phyloP scores from a whole-genome alignment of 1,140 invertebrate genomes.

The Atta colombica region DNA sequence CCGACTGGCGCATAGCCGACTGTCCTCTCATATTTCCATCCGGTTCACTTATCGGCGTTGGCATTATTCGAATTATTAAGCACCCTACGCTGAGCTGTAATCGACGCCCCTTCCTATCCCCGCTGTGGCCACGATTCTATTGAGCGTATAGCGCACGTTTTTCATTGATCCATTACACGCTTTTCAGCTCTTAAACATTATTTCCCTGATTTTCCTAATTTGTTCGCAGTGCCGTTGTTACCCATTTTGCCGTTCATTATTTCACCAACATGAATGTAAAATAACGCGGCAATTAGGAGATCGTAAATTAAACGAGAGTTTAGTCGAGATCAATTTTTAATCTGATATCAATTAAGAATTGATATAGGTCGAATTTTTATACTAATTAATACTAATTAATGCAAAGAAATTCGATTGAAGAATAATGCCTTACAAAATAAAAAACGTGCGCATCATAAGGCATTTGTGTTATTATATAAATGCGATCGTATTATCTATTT shows the following conservation, averaged over 20 bases:
- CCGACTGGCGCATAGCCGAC: slow-evolving; percentile 37
- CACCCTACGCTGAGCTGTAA: slow-evolving; percentile 42
- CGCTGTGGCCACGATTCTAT: background rate
- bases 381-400: slow-evolving; percentile 16
- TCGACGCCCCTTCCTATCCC: slow-evolving; percentile 20
- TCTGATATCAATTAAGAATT: slow-evolving; percentile 10
- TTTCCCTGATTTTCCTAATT: background rate
- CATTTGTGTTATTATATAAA: background rate
- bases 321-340: background rate
- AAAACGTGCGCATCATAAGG: background rate
- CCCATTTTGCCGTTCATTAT: slow-evolving; percentile 25
- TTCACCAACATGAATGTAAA: slow-evolving; percentile 14
- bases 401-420: background rate
- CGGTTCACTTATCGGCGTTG: slow-evolving; percentile 71
- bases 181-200: slow-evolving; percentile 56
- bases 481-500: background rate
- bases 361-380: background rate
- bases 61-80: slow-evolving; percentile 75
- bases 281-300: slow-evolving; percentile 46
- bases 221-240: background rate
- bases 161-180: slow-evolving; percentile 46
- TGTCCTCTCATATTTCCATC: slow-evolving; percentile 71
- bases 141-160: slow-evolving; percentile 15
- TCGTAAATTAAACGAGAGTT: slow-evolving; percentile 12
- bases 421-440: background rate